A percentile compares a stretch with the other conserved stretches of the same genome.
Evolutionary conservation across 1,140 invertebrate species (phyloP).

Genomic region (Lordiphosa collinella): DNA sequence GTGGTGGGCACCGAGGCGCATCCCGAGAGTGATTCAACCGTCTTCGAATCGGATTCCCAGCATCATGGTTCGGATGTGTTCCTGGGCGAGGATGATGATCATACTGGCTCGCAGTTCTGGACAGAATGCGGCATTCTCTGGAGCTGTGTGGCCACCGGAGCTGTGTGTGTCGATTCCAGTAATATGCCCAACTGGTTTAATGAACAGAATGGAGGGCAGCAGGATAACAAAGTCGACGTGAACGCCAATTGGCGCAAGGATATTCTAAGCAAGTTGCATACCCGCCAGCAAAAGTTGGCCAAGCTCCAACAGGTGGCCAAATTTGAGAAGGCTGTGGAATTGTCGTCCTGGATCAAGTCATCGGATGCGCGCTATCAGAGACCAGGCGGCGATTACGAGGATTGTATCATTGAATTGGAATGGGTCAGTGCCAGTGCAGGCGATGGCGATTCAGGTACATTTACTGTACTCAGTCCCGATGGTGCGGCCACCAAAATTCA

Average conservation of each 20-base stretch:
- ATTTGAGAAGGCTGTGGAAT: conserved; percentile 89
- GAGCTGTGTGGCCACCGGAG: conserved; percentile 89
- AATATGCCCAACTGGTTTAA: conserved; percentile 88
- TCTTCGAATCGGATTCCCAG: conserved; percentile 86
- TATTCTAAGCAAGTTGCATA: conserved; percentile 86
- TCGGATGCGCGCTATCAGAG: conserved; percentile 86
- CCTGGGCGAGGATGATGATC: conserved; percentile 88
- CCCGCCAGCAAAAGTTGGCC: conserved; percentile 78
- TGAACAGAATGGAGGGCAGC: conserved; percentile 63
- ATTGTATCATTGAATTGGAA: conserved; percentile 90
- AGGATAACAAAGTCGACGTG: conserved; percentile 83
- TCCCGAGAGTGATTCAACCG: conserved; percentile 88
- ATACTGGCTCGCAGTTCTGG: conserved; percentile 84
- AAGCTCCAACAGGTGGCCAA: conserved; percentile 81
- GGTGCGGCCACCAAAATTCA: conserved; percentile 86
- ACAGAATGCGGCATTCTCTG: conserved; percentile 88
- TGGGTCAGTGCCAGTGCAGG: conserved; percentile 83
- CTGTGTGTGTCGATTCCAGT: conserved; percentile 85
- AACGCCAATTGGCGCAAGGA: conserved; percentile 87
- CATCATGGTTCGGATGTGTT: conserved; percentile 83
- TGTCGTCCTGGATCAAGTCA: conserved; percentile 90
- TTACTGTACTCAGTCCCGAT: conserved; percentile 88
- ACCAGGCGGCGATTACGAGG: conserved; percentile 83
- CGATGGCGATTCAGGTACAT: conserved; percentile 85
- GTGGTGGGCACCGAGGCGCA: conserved; percentile 89